Evolutionary conservation across 2,888 invertebrate genomes (phyloP), one percentile per base, ranked within the genome.

Genomic region (Pyrochroa serraticornis): DNA sequence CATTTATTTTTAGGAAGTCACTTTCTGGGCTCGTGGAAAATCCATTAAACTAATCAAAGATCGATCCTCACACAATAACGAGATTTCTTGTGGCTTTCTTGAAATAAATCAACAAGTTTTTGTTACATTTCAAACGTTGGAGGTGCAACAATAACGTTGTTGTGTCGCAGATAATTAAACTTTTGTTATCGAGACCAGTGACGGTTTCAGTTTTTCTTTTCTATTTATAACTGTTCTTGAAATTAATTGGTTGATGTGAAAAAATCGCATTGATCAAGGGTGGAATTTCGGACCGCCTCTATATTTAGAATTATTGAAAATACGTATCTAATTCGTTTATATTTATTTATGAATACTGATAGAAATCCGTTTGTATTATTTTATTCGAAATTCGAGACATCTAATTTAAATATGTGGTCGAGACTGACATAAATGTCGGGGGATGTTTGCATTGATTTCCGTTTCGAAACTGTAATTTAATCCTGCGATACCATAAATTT

Each of bases 391-490:
- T 49, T 47, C 44, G 36, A 38, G 14, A 34, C 31, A 50, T 33
- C 22, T 50, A 56, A 50, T 58, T 58, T 51, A 46, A 42, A 43
- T 43, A 30, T 43, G 8, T 9, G 43, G 43, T 37, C 36, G 32
- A 39, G 33, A 22, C 41, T 45, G 56, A 44, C 22, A 46, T 44
- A 47, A 57, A 55, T 56, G 45, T 49, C 49, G 50, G 44, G 44
- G 39, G 51, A 51, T 32, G 57, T 58, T 58, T n/a, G 12, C 30
- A 58, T 58, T 31, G 58, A 58, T 58, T 58, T 52, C 58, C 31
- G 14, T 58, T 53, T 46, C 30, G 34, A 46, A 34, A 44, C 41
- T 37, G 38, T 46, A 41, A 41, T 53, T 46, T 46, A 14, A 12
- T 41, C 9, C 41, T 46, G 33, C 41, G 34, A 46, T 46, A 53